phyloP scores from a whole-genome alignment of 64 coral and sea anemone species.

The Astreopora myriophthalma region DNA sequence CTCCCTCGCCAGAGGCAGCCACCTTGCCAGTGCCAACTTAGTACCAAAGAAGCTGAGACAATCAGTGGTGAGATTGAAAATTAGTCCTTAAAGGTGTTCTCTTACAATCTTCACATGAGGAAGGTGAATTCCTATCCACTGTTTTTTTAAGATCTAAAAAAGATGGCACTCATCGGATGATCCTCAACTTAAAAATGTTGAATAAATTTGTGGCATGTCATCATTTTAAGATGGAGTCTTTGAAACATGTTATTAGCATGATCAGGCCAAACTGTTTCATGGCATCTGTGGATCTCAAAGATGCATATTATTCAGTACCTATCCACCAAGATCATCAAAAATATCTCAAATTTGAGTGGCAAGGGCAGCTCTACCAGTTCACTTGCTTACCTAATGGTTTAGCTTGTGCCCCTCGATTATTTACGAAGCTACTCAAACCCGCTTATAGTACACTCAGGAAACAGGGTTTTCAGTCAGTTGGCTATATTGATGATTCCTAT shows the following conservation, averaged over 20 bases:
- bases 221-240: constrained; percentile 52
- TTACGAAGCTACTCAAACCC: constrained; percentile 27
- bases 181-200: constrained; percentile 11
- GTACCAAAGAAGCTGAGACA: not conserved
- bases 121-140: constrained; percentile 19
- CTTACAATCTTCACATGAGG: not conserved
- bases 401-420: constrained; percentile 11
- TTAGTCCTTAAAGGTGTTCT: constrained; percentile 15
- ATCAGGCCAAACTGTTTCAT: constrained; percentile 17
- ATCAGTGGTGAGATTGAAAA: not conserved
- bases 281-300: not conserved
- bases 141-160: constrained; percentile 20
- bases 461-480: constrained; percentile 29
- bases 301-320: constrained; percentile 12
- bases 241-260: constrained; percentile 26
- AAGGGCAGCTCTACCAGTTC: constrained; percentile 4
- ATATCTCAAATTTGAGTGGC: not conserved
- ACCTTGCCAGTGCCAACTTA: constrained; percentile 1
- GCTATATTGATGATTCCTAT: constrained; percentile 44
- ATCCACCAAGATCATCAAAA: not conserved
- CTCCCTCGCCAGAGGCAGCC: not conserved
- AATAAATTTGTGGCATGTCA: constrained; percentile 39
- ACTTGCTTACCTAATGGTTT: constrained; percentile 39
- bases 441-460: constrained; percentile 18
- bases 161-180: not conserved